phyloP scores from a whole-genome alignment of 2,113 vertebrate genomes.

The Hepsetus odoe region DNA sequence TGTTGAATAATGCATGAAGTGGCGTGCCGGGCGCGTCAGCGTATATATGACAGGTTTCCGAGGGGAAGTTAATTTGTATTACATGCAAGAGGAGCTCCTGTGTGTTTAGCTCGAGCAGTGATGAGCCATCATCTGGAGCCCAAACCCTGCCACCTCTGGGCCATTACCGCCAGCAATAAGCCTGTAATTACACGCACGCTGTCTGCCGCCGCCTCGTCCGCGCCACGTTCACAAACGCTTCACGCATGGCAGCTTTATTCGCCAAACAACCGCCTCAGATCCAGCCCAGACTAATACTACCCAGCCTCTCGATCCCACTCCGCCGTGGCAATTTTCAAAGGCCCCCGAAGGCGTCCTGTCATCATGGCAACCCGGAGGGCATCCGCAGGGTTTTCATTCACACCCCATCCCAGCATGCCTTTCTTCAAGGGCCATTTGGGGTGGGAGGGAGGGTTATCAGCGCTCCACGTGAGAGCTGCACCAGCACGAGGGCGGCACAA shows the following conservation, averaged over 20 bases:
- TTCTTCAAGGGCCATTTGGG: conserved; percentile 36
- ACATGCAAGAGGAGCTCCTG: background rate
- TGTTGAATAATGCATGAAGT: conserved; percentile 43
- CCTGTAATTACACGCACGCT: conserved; percentile 37
- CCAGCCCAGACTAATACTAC: background rate
- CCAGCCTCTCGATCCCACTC: background rate
- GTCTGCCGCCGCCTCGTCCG: background rate
- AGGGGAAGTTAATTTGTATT: conserved; percentile 44
- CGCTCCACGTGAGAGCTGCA: conserved; percentile 40
- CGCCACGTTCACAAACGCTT: background rate
- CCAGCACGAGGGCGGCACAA: conserved; percentile 44
- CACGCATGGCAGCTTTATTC: conserved; percentile 24
- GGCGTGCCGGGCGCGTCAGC: conserved; percentile 8
- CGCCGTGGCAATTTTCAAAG: background rate
- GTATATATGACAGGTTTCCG: conserved; percentile 31
- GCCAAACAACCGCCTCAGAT: conserved; percentile 4
- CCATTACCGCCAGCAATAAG: conserved; percentile 25
- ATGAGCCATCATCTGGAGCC: conserved; percentile 35
- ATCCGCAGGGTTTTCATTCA: conserved; percentile 37
- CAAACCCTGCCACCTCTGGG: conserved; percentile 27
- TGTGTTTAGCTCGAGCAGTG: conserved; percentile 4
- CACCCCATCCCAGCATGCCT: conserved; percentile 40
- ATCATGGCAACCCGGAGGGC: conserved; percentile 38
- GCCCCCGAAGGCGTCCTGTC: conserved; percentile 36
- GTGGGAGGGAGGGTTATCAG: conserved; percentile 37